Evolutionary conservation across 92 coral and sea anemone species (phyloP).

Genomic region (Palythoa grandis): DNA sequence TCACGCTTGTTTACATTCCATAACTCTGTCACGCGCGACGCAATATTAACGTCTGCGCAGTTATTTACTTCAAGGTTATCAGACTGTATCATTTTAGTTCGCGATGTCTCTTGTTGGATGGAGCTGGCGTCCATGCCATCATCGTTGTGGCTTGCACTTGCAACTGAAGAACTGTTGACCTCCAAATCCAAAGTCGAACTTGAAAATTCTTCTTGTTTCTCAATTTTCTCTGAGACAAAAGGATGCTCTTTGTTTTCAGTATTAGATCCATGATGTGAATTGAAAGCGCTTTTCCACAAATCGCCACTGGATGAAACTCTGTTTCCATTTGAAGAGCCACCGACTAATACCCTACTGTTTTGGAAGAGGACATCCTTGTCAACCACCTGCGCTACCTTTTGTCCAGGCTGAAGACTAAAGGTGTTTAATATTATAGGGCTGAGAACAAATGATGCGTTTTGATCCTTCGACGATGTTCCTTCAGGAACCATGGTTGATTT

Average conservation of each 20-base stretch:
- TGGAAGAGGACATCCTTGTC: background rate
- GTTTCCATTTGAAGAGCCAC: background rate
- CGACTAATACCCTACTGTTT: background rate
- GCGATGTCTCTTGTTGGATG: background rate
- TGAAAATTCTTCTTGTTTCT: background rate
- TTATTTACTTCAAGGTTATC: background rate
- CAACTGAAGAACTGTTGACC: background rate
- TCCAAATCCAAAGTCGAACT: background rate
- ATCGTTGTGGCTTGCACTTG: background rate
- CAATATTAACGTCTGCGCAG: background rate
- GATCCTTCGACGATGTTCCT: background rate
- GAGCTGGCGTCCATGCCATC: background rate
- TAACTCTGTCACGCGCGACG: conserved; percentile 27
- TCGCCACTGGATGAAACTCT: background rate
- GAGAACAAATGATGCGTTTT: background rate
- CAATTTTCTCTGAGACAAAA: background rate
- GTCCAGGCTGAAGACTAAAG: conserved; percentile 8
- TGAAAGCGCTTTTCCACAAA: background rate
- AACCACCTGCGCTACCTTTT: background rate
- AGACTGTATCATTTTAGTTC: background rate
- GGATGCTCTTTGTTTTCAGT: background rate
- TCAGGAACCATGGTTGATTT: no score
- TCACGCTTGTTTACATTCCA: background rate
- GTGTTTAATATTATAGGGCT: conserved; percentile 29
- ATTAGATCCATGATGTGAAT: background rate